phyloP scores from a whole-genome alignment of 2,888 invertebrate species.

The Noctua janthe region DNA sequence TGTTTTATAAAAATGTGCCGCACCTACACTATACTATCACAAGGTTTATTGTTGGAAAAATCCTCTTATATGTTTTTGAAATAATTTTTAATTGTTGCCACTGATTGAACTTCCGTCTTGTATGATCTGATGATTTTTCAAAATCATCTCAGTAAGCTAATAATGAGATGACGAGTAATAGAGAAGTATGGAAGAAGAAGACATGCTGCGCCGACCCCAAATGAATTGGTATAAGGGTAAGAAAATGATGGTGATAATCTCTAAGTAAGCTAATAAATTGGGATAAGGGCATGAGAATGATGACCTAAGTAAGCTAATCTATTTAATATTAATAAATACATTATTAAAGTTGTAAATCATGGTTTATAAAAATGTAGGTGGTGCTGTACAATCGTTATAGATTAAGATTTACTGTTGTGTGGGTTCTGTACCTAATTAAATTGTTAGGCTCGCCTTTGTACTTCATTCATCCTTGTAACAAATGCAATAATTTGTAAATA shows the following conservation, averaged over 20 bases:
- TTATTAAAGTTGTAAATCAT: background rate
- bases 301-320: background rate
- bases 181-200: too few relatives aligned
- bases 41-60: background rate
- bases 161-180: too few relatives aligned
- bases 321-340: background rate
- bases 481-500: background rate
- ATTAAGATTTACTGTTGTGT: background rate
- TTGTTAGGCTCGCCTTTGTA: background rate
- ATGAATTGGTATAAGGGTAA: too few relatives aligned
- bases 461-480: slow-evolving; percentile 13
- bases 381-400: background rate
- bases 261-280: background rate
- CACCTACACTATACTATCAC: background rate
- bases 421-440: background rate
- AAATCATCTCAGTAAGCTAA: background rate
- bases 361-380: slow-evolving; percentile 11
- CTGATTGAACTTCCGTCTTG: background rate
- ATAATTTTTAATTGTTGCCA: background rate
- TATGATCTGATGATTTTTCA: background rate
- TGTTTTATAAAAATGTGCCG: background rate
- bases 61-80: background rate
- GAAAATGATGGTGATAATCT: too few relatives aligned
- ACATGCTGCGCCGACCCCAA: too few relatives aligned
- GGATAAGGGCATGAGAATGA: background rate